Evolutionary conservation across 2,888 invertebrate genomes (phyloP), one percentile per base, ranked within the genome.

Genomic region (Brachypterus glaber): DNA sequence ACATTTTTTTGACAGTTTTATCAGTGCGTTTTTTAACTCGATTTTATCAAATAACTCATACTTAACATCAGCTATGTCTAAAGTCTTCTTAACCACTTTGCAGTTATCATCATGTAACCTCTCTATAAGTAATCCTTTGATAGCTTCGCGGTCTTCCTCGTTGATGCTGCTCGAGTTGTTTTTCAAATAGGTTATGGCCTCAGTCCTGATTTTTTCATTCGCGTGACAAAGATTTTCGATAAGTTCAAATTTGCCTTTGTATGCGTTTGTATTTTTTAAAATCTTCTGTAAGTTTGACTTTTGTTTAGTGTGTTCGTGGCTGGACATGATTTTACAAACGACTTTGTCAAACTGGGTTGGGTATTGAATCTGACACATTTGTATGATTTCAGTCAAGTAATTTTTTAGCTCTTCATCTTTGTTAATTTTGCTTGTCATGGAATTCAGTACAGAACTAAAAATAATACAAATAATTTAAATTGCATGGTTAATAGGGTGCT

Each of bases 141-240:
- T 65, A 51, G 79, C 71, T n/a, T 75, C 73, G 17, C 68, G 56
- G 49, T 77, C 71, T 29, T 71, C 70, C 1, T 69, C 60, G 51
- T 66, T 68, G 13, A 77, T 58, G 13, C 59, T 49, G 7, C 66
- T 50, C 47, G 70, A 72, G 44, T 76, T 71, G 41, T 73, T 68
- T 0, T 74, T 63, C 7, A 90, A 64, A 45, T 74, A 74, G 47
- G 76, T 69, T 0, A 89, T 67, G 0, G 85, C 86, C 51, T 74
- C 68, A 2, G 74, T 64, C 45, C 91, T 72, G 35, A 83, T 68
- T 31, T 73, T 64, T 0, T 78, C 61, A 51, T 76, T 79, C 0
- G 77, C 68, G 60, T 91, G 85, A 51, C 85, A 82, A 1, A 90
- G 62, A 47, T 79, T 79, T 55, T 82, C 75, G 50, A 81, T 77